Evolutionary conservation across 1,140 invertebrate genomes (phyloP).

Genomic region (Helicoverpa zea): DNA sequence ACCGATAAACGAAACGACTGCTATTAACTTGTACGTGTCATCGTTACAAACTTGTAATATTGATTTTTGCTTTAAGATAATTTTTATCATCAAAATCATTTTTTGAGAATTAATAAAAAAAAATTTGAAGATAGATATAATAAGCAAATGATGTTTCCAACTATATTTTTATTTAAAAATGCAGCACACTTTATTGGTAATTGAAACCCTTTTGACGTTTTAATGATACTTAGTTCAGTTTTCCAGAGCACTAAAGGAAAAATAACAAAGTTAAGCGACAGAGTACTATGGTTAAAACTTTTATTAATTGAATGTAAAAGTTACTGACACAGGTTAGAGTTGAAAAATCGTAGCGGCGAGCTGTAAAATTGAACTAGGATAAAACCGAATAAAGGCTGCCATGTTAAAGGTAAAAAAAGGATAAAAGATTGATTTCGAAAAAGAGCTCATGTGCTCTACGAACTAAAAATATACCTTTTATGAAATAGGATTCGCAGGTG

Average conservation of each 20-base stretch:
- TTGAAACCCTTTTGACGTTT: background rate
- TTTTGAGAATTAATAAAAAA: too few relatives aligned
- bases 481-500: too few relatives aligned
- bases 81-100: too few relatives aligned
- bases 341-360: background rate
- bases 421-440: too few relatives aligned
- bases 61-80: too few relatives aligned
- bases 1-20: background rate
- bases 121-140: too few relatives aligned
- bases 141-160: too few relatives aligned
- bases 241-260: background rate
- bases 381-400: background rate
- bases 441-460: too few relatives aligned
- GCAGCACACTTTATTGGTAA: background rate
- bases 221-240: background rate
- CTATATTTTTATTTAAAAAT: background rate
- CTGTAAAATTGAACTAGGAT: background rate
- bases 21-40: too few relatives aligned
- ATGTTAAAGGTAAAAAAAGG: too few relatives aligned
- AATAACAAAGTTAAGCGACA: background rate
- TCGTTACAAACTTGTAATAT: too few relatives aligned
- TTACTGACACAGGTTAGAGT: background rate
- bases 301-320: constrained; percentile 27
- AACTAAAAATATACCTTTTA: too few relatives aligned
- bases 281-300: background rate